These are phyloP conservation scores for Cebus imitator DNA, from an alignment of 2,113 vertebrate species.

Conservation along the genomic window DNA sequence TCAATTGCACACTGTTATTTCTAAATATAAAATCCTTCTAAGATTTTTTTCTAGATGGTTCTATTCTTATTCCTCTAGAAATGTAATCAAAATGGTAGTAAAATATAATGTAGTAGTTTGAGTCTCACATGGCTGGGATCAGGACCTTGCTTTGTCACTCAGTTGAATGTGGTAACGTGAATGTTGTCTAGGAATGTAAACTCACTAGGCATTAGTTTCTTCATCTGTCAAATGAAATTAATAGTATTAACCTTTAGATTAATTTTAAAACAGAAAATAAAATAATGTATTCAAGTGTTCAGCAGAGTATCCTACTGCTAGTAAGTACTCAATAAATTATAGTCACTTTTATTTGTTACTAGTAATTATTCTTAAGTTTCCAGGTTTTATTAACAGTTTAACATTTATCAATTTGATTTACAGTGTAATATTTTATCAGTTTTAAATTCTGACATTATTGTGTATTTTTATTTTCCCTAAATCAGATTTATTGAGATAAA, in stretches of 20 bases:
- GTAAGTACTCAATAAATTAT: not conserved
- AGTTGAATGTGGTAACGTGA: not conserved
- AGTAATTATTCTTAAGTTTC: not conserved
- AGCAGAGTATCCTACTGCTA: not conserved
- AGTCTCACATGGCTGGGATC: not conserved
- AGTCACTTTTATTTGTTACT: not conserved
- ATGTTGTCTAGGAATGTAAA: not conserved
- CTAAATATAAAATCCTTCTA: slow-evolving; percentile 67
- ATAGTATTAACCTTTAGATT: not conserved
- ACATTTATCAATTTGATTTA: too few relatives aligned
- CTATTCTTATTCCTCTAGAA: not conserved
- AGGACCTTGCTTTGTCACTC: not conserved
- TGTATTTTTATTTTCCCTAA: not conserved
- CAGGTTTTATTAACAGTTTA: not conserved
- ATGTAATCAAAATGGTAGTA: not conserved
- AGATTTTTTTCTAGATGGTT: not conserved
- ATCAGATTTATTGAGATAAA: not conserved
- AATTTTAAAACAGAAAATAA: not conserved
- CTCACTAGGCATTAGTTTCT: not conserved
- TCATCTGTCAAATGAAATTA: not conserved
- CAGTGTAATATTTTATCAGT: not conserved
- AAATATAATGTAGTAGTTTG: not conserved
- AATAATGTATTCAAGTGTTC: not conserved
- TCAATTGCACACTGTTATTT: slow-evolving; percentile 65
- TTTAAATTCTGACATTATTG: not conserved